Evolutionary conservation across 2,113 vertebrate genomes (phyloP).

Genomic region (Calyptommatus sinebrachiatus): DNA sequence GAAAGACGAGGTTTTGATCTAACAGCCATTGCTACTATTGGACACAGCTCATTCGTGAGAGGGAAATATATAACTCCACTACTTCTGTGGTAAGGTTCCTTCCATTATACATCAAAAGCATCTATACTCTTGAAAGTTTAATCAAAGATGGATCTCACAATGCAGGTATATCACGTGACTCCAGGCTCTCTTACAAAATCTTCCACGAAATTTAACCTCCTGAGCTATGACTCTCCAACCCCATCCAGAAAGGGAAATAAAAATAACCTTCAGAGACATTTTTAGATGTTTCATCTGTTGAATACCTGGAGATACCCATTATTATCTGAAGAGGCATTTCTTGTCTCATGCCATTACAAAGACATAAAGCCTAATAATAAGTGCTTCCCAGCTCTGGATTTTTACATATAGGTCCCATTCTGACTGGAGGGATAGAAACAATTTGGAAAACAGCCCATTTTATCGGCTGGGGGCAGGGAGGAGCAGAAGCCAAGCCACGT

Average conservation of each 20-base stretch:
- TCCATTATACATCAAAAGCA: not conserved
- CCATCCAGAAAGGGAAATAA: not conserved
- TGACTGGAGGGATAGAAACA: too few relatives aligned
- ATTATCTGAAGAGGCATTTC: conserved; percentile 5
- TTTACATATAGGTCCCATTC: too few relatives aligned
- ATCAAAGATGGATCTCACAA: not conserved
- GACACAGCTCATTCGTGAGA: conserved; percentile 3
- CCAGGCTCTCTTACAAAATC: not conserved
- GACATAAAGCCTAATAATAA: conserved; percentile 4
- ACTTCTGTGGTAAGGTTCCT: conserved; percentile 4
- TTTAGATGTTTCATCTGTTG: not conserved
- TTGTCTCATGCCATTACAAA: not conserved
- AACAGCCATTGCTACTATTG: not conserved
- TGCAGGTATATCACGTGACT: not conserved
- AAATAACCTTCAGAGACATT: not conserved
- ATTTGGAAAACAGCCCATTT: too few relatives aligned
- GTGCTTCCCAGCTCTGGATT: not conserved
- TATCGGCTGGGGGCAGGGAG: too few relatives aligned
- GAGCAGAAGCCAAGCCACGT: too few relatives aligned
- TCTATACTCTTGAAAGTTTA: conserved; percentile 1
- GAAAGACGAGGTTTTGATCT: not conserved
- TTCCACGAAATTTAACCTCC: not conserved
- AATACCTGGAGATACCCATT: not conserved
- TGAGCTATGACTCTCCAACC: not conserved
- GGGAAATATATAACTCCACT: conserved; percentile 13